These are phyloP conservation scores for Toxotes chatareus DNA, from an alignment of 2,113 vertebrate species.

Conservation along the genomic window DNA sequence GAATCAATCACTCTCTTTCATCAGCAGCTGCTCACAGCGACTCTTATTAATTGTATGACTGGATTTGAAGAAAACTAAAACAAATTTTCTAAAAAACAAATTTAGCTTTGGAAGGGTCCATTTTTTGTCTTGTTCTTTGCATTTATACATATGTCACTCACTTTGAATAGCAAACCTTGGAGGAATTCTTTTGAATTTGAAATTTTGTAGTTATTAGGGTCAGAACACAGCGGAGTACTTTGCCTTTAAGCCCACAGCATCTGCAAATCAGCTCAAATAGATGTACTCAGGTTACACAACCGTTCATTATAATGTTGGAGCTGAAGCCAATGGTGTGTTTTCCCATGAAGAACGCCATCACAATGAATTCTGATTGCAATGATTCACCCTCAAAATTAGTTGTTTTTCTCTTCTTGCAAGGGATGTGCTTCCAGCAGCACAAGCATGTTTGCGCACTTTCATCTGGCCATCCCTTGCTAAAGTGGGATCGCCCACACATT, in stretches of 20 bases:
- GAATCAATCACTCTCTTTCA: not conserved
- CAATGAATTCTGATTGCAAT: constrained; percentile 74
- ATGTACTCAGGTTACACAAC: constrained; percentile 60
- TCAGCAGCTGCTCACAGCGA: not conserved
- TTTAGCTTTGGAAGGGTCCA: no score
- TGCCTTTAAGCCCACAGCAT: constrained; percentile 28
- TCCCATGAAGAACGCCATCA: constrained; percentile 36
- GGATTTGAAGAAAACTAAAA: no score
- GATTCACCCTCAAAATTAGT: constrained; percentile 74
- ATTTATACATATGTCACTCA: not conserved
- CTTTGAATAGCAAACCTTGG: not conserved
- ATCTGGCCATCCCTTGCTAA: constrained; percentile 69
- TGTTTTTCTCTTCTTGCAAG: constrained; percentile 61
- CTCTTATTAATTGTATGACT: not conserved
- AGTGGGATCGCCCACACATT: constrained; percentile 76
- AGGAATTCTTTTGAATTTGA: constrained; percentile 22
- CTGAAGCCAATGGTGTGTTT: constrained; percentile 49
- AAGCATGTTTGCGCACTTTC: constrained; percentile 71
- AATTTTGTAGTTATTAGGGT: constrained; percentile 24
- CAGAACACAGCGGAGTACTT: constrained; percentile 21
- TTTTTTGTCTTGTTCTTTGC: not conserved
- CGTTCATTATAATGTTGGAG: constrained; percentile 52
- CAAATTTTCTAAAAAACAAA: no score
- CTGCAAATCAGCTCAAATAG: constrained; percentile 47
- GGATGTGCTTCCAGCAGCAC: constrained; percentile 73